Conservation (phyloP, 2,888 invertebrate genomes). For the Acanthosoma haemorrhoidale region DNA sequence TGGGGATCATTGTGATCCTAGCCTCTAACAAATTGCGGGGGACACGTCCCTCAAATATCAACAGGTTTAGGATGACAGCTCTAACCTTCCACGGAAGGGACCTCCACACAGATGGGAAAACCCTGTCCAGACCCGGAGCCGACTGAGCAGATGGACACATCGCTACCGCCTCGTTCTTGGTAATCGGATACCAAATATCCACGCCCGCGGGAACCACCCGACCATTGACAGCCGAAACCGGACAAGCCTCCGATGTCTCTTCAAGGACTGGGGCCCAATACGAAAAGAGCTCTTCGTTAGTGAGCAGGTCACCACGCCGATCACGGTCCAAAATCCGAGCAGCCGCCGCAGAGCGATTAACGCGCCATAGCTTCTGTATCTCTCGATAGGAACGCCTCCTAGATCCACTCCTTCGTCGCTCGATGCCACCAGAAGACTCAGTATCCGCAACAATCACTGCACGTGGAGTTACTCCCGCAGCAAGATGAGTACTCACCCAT, state of each 20-base stretch:
- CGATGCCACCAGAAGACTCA: background rate
- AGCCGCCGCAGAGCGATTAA: background rate
- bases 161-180: background rate
- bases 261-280: background rate
- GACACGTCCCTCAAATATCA: background rate
- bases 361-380: background rate
- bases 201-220: background rate
- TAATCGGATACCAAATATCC: slow-evolving; percentile 1
- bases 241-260: background rate
- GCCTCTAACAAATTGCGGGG: slow-evolving; percentile 3
- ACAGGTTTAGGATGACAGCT: slow-evolving; percentile 22
- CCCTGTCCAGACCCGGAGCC: slow-evolving; percentile 11
- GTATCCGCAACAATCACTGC: background rate
- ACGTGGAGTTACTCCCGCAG: background rate
- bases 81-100: background rate
- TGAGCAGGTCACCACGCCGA: background rate
- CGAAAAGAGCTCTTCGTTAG: background rate
- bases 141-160: background rate
- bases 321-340: background rate
- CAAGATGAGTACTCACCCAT: background rate
- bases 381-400: background rate
- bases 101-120: slow-evolving; percentile 1
- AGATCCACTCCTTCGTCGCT: background rate
- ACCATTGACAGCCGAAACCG: background rate
- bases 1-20: slow-evolving; percentile 24